A percentile compares a stretch with the other conserved stretches of the same genome.
phyloP scores from a whole-genome alignment of 2,113 vertebrate genomes.

The Proterorhinus semilunaris region DNA sequence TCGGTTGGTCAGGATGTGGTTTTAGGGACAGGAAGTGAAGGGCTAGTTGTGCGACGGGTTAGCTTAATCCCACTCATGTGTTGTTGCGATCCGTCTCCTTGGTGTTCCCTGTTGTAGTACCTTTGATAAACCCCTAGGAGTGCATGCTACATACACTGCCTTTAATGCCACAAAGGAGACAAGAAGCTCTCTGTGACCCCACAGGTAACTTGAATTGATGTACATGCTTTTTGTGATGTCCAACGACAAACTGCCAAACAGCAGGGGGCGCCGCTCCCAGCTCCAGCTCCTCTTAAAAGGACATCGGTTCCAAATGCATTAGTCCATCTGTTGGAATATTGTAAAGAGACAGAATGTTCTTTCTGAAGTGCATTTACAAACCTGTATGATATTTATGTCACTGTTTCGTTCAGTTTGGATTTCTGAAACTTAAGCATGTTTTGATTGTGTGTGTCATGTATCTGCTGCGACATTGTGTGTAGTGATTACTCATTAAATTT shows the following conservation, averaged over 20 bases:
- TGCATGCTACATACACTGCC: conserved; percentile 31
- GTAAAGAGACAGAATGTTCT: conserved; percentile 8
- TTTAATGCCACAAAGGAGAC: conserved; percentile 15
- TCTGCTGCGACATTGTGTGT: conserved; percentile 36
- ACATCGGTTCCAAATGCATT: background rate
- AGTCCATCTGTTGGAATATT: background rate
- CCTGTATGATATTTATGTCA: background rate
- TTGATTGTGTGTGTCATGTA: conserved; percentile 25
- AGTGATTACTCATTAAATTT: conserved; percentile 32
- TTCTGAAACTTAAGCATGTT: conserved; percentile 35
- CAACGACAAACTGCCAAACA: conserved; percentile 51
- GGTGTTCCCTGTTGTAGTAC: no score
- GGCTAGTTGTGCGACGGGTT: no score
- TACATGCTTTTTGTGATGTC: no score
- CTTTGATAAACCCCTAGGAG: conserved; percentile 19
- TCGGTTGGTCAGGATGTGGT: no score
- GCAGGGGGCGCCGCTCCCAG: conserved; percentile 11
- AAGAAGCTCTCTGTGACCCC: no score
- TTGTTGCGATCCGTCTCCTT: no score
- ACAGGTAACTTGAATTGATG: no score
- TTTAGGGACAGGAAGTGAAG: no score
- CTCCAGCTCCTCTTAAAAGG: conserved; percentile 19
- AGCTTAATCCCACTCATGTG: no score
- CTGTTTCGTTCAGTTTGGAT: conserved; percentile 1
- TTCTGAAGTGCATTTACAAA: conserved; percentile 51